phyloP scores from a whole-genome alignment of 2,113 vertebrate genomes.

The Rhadina sibilatrix region DNA sequence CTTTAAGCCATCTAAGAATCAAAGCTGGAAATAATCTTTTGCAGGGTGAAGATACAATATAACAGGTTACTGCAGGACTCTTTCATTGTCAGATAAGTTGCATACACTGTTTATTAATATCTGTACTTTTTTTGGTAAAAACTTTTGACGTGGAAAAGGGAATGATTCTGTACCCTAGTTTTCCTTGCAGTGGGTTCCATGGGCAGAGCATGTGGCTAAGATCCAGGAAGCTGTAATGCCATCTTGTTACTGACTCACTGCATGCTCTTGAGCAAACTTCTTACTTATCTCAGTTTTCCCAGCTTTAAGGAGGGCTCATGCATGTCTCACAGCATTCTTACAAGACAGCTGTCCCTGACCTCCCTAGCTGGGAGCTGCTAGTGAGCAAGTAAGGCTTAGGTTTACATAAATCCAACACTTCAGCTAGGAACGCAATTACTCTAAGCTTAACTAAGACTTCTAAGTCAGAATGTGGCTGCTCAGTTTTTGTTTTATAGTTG shows the following conservation, averaged over 20 bases:
- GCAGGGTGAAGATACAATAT: neutral
- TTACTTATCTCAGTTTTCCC: neutral
- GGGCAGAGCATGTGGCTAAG: neutral
- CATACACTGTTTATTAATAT: neutral
- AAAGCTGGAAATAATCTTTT: constrained; percentile 25
- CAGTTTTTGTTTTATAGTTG: neutral
- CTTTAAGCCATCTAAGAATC: constrained; percentile 40
- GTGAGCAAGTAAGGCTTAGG: neutral
- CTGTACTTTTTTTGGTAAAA: neutral
- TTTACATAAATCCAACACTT: neutral
- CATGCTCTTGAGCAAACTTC: neutral
- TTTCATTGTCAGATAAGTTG: neutral
- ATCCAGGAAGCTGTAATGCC: neutral
- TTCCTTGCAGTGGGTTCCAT: neutral
- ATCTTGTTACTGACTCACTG: neutral
- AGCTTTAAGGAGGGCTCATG: neutral
- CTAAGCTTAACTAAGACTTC: neutral
- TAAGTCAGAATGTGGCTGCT: neutral
- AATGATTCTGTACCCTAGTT: constrained; percentile 11
- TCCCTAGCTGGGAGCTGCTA: neutral
- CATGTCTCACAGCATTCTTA: neutral
- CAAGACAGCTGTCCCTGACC: neutral
- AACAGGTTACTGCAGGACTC: neutral
- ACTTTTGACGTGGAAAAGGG: neutral
- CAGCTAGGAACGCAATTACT: neutral